These are phyloP conservation scores for Drosophila kanekoi DNA, from an alignment of 2,888 invertebrate species.

Conservation along the genomic window DNA sequence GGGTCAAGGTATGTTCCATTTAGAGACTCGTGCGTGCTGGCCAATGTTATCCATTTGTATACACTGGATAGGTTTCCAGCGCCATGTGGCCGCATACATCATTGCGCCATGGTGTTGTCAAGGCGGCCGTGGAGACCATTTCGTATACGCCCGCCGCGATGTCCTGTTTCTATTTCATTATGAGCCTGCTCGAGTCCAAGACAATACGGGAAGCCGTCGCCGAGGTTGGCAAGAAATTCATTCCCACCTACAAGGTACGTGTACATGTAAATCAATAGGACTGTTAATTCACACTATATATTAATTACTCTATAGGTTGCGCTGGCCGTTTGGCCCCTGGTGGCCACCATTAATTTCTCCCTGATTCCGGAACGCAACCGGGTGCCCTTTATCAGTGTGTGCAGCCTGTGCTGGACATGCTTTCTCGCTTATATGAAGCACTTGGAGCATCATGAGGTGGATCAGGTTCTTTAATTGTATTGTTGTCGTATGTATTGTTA, in stretches of 20 bases:
- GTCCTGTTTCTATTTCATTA: slow-evolving; percentile 91
- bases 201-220: slow-evolving; percentile 87
- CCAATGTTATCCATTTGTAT: not conserved
- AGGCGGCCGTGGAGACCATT: slow-evolving; percentile 91
- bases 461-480: slow-evolving; percentile 52
- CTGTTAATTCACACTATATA: not conserved
- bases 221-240: slow-evolving; percentile 90
- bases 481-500: slow-evolving; percentile 24
- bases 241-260: slow-evolving; percentile 88
- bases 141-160: slow-evolving; percentile 92
- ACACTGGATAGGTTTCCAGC: slow-evolving; percentile 86
- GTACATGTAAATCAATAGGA: not conserved
- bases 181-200: slow-evolving; percentile 90
- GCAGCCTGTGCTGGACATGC: slow-evolving; percentile 91
- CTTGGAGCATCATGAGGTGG: slow-evolving; percentile 85
- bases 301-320: slow-evolving; percentile 86
- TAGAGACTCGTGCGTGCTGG: no score
- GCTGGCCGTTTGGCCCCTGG: slow-evolving; percentile 89
- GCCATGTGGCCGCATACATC: slow-evolving; percentile 91
- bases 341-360: slow-evolving; percentile 91
- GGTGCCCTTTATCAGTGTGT: slow-evolving; percentile 90
- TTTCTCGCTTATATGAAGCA: slow-evolving; percentile 93
- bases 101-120: slow-evolving; percentile 89
- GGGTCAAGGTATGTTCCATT: slow-evolving; percentile 88
- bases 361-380: slow-evolving; percentile 90